Conservation (phyloP, 2,113 vertebrate species). For the Porphyrio hochstetteri region DNA sequence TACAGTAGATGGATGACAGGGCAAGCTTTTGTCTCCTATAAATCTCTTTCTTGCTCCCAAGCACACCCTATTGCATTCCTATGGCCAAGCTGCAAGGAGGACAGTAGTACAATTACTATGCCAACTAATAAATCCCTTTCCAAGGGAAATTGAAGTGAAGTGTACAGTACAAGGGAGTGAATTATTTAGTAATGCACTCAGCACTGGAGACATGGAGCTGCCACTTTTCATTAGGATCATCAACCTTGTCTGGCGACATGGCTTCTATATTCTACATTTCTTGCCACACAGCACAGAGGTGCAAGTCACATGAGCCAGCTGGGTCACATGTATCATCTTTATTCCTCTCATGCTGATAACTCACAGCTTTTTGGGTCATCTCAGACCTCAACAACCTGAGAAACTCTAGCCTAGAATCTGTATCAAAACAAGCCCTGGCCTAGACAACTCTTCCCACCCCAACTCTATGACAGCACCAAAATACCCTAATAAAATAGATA, state of each 20-base stretch:
- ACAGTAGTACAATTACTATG: neutral
- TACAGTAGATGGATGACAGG: neutral
- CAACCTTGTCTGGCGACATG: neutral
- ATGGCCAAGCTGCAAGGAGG: neutral
- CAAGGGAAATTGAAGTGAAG: neutral
- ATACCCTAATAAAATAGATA: neutral
- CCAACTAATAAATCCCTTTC: neutral
- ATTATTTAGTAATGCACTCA: constrained; percentile 9
- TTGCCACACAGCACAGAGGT: neutral
- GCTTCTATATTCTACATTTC: neutral
- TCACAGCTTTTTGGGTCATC: neutral
- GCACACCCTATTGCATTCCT: neutral
- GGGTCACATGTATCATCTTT: neutral
- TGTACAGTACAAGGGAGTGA: neutral
- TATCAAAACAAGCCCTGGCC: neutral
- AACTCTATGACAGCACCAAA: neutral
- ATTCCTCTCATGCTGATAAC: neutral
- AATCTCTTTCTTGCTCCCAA: neutral
- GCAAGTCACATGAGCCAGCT: neutral
- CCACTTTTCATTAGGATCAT: neutral
- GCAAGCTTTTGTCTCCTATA: neutral
- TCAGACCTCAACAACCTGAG: neutral
- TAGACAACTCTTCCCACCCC: neutral
- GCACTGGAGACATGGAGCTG: neutral
- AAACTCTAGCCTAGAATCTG: neutral